phyloP scores from a whole-genome alignment of 2,113 vertebrate genomes.

The Dicrurus megarhynchus region DNA sequence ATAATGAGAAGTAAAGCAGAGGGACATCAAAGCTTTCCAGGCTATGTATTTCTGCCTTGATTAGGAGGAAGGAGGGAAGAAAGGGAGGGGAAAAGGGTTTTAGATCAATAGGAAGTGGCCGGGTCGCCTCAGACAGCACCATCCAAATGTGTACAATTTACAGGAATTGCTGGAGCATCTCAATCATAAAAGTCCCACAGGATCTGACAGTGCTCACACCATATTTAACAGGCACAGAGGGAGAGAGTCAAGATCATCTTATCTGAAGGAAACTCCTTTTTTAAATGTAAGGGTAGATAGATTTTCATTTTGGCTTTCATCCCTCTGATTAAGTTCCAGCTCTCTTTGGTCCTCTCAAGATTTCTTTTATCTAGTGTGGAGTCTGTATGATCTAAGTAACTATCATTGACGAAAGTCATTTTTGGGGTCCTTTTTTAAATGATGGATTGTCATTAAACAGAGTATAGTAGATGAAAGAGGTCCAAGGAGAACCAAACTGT shows the following conservation, averaged over 20 bases:
- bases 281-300: slow-evolving; percentile 42
- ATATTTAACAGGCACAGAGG: slow-evolving; percentile 51
- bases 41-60: slow-evolving; percentile 45
- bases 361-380: slow-evolving; percentile 54
- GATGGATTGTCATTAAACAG: slow-evolving; percentile 43
- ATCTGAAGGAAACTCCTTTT: slow-evolving; percentile 57
- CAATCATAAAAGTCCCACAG: slow-evolving; percentile 32
- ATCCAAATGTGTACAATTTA: slow-evolving; percentile 45
- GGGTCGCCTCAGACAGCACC: background rate
- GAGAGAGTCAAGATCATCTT: background rate
- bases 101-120: slow-evolving; percentile 56
- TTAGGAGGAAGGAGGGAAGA: slow-evolving; percentile 15
- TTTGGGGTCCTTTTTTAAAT: slow-evolving; percentile 38
- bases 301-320: slow-evolving; percentile 54
- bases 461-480: slow-evolving; percentile 42
- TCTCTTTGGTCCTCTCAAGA: slow-evolving; percentile 41
- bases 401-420: background rate
- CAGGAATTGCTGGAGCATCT: slow-evolving; percentile 14
- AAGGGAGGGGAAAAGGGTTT: background rate
- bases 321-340: slow-evolving; percentile 47
- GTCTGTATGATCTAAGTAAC: slow-evolving; percentile 36
- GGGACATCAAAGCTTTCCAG: slow-evolving; percentile 59
- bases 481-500: slow-evolving; percentile 39
- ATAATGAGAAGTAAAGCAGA: slow-evolving; percentile 46
- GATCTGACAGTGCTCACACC: slow-evolving; percentile 31